Base-by-base conservation (phyloP, 92 coral and sea anemone species). In the Porites rus region DNA sequence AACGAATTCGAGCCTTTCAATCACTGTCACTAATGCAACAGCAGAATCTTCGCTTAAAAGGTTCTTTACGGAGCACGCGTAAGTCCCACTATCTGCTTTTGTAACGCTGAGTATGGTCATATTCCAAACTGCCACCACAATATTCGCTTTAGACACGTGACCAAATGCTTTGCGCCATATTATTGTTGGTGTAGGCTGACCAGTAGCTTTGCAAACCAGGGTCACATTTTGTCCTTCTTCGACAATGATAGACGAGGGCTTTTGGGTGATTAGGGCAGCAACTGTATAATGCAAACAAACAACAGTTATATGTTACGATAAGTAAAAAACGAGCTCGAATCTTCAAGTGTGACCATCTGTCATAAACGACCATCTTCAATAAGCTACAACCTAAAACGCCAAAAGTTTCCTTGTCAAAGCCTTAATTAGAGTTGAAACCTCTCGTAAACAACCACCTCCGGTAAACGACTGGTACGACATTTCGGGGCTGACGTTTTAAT, bases 11-110 rank as follows among this genome's bases (percentile, higher is more conserved):
- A 87, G 75, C 59, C 14, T 53, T 0, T 75, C 79, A 0, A 61
- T 51, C 59, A 87, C 91, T 3, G 69, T 63, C 8, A 87, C 7
- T 18, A 38, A 9, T 0, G 75, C 86, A 2, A 46, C 51, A 4
- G 76, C 25, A 8, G 69, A 17, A 65, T 73, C 86, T 11, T 54
- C 4, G 10, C 76, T 62, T 7, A 87, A 52, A 3, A 87, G 3
- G 43, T 79, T 79, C 21, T 21, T 22, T 20, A 75, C 90, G 7
- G 46, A 14, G 17, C 90, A 80, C 0, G 52, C 64, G 81, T 87
- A 87, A 0, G 10, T 3, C 17, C 90, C 90, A 6, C 46, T 52
- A 10, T 87, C 87, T 2, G 24, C 19, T 19, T 72, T 59, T 25
- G 56, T 21, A 1, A 65, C 80, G 28, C 21, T 80, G 51, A 24